Evolutionary conservation across 2,113 vertebrate species (phyloP).

Genomic region (Microcebus griseorufus): DNA sequence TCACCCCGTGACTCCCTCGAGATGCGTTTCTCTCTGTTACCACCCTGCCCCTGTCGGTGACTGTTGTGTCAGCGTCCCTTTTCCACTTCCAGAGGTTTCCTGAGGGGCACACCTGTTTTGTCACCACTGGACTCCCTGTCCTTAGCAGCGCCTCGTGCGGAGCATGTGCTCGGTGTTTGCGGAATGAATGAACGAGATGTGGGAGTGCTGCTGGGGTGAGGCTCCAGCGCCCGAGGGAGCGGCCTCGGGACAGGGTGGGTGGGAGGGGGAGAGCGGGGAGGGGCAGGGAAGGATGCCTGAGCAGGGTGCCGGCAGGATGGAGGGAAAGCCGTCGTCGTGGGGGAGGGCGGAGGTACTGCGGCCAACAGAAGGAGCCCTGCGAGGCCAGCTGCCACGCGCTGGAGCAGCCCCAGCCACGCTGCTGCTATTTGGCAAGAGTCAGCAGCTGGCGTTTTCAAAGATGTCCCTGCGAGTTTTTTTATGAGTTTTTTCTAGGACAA

Average conservation of each 20-base stretch:
- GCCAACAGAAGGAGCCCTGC: not conserved
- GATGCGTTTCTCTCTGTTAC: no score
- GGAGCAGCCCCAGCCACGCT: not conserved
- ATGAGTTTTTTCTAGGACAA: not conserved
- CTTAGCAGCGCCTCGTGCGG: no score
- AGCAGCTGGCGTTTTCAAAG: not conserved
- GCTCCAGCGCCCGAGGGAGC: not conserved
- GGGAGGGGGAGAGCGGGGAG: no score
- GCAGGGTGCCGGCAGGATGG: accelerated
- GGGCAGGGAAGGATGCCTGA: not conserved
- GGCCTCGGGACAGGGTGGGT: not conserved
- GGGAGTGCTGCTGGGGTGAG: accelerated
- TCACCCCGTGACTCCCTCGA: not conserved
- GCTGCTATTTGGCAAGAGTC: not conserved
- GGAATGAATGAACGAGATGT: not conserved
- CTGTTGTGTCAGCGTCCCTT: not conserved
- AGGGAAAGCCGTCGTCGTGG: not conserved
- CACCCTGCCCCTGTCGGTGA: not conserved
- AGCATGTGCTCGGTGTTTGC: not conserved
- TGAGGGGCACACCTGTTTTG: accelerated
- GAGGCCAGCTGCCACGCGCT: not conserved
- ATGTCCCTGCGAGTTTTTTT: not conserved
- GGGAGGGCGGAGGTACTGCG: accelerated
- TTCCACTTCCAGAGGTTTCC: not conserved
- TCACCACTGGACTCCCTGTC: not conserved